Evolutionary conservation across 2,888 invertebrate genomes (phyloP).

Genomic region (Drosophila longiperda): DNA sequence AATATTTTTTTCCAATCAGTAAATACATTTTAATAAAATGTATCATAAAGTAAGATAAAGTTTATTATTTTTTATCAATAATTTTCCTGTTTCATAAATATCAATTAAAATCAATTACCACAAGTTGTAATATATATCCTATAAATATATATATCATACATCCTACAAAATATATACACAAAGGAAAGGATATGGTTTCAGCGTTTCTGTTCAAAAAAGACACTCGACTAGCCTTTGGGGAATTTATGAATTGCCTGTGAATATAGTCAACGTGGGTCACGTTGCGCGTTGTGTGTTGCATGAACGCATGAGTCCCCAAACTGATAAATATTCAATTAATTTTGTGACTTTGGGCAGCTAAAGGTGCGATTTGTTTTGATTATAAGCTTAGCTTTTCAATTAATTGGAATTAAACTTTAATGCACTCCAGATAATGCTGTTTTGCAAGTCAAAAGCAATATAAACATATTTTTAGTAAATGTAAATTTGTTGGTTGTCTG

Average conservation of each 20-base stretch:
- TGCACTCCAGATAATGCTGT: not conserved
- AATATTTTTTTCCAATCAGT: not conserved
- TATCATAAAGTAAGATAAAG: too few species aligned
- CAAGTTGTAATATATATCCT: too few species aligned
- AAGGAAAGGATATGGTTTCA: not conserved
- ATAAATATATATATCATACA: too few species aligned
- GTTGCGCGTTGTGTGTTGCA: constrained; percentile 36
- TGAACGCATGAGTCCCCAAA: constrained; percentile 47
- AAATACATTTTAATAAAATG: too few species aligned
- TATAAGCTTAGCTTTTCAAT: constrained; percentile 23
- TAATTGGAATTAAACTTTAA: constrained; percentile 37
- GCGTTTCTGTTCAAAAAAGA: not conserved
- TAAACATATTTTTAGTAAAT: too few species aligned
- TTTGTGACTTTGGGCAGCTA: constrained; percentile 8
- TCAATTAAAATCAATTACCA: too few species aligned
- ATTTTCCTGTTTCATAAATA: too few species aligned
- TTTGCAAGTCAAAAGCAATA: not conserved
- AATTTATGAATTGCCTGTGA: constrained; percentile 26
- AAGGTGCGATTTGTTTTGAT: constrained; percentile 44
- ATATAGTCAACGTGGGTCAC: constrained; percentile 21
- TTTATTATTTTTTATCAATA: too few species aligned
- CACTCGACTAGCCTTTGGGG: constrained; percentile 18
- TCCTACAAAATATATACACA: not conserved
- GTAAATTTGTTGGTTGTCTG: not conserved
- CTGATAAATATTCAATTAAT: constrained; percentile 53